Percentiles rank a stretch among this genome's conserved stretches.
phyloP scores from a whole-genome alignment of 2,888 invertebrate species.

The Saturnia pavonia region DNA sequence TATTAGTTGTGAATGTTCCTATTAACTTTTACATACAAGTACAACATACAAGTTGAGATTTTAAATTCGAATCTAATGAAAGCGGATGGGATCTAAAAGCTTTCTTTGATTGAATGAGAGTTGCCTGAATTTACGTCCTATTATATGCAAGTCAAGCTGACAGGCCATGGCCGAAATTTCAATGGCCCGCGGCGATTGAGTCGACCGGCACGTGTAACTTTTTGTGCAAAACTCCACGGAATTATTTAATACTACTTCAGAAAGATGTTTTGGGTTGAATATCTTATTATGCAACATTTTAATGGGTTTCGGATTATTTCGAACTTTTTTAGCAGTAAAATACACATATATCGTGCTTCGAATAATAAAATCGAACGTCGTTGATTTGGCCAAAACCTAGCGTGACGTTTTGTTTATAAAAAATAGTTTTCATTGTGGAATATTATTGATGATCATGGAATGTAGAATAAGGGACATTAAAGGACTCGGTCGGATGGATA shows the following conservation, averaged over 20 bases:
- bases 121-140: conserved; percentile 64
- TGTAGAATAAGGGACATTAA: conserved; percentile 28
- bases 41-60: conserved; percentile 26
- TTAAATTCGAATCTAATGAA: conserved; percentile 28
- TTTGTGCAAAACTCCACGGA: conserved; percentile 75
- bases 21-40: conserved; percentile 36
- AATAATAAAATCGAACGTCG: conserved; percentile 47
- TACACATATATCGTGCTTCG: conserved; percentile 41
- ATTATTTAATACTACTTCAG: conserved; percentile 63
- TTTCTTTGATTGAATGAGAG: conserved; percentile 52
- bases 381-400: conserved; percentile 42
- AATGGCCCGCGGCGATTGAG: conserved; percentile 75
- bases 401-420: conserved; percentile 42
- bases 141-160: conserved; percentile 67
- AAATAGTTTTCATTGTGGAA: conserved; percentile 33
- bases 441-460: conserved; percentile 26
- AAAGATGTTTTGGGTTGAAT: conserved; percentile 66
- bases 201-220: conserved; percentile 77
- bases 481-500: conserved; percentile 21
- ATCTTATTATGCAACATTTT: conserved; percentile 76
- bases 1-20: conserved; percentile 51
- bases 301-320: conserved; percentile 49
- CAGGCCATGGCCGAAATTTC: conserved; percentile 72
- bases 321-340: conserved; percentile 45
- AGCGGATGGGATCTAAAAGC: conserved; percentile 32